Evolutionary conservation across 2,797 vertebrate species (phyloP), one percentile per base, ranked within the genome.

Genomic region (Fundulus diaphanus): DNA sequence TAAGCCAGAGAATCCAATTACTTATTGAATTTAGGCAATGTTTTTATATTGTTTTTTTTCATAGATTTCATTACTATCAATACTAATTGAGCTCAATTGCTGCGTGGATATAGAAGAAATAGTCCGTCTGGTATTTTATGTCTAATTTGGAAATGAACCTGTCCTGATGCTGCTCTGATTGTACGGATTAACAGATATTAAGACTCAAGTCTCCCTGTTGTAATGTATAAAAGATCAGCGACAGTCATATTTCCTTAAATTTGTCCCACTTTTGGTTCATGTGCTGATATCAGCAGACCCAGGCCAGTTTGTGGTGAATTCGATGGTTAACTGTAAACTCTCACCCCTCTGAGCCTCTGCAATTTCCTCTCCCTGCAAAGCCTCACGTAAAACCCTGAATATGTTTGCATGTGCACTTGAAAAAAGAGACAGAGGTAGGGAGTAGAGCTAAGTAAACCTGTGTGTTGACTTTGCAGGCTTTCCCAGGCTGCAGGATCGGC

Each of bases 391-490:
- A 84, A 65, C 78, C 70, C 48, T 27, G 16, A 67, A 70, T 84
- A 77, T 77, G 80, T 82, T 78, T 86, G 76, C 80, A 59, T 46
- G 71, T 79, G 77, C 68, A 13, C 77, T 70, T 13, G 35, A 65
- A 65, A 80, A 77, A 56, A 71, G n/a, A 68, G 76, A 82, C 68
- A 61, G 68, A 70, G 73, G 76, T 70, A 76, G 80, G 74, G 82
- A 86, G 29, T 67, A 70, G 74, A 79, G 78, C 87, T 84, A 83
- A 78, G 48, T 81, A 85, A 92, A 92, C 87, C 86, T 85, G 86
- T 24, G 66, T 93, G 90, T 93, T 95, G 88, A 93, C 89, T 89
- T 85, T 87, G 46, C 80, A 80, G 74, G 63, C 84, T 91, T 87
- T 94, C 87, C 81, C 80, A 85, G 83, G 81, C 82, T 86, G 76